Percentiles rank a stretch among this genome's conserved stretches.
These are phyloP conservation scores for Acanthurus tractus DNA, from an alignment of 2,797 vertebrate species.

Conservation along the genomic window DNA sequence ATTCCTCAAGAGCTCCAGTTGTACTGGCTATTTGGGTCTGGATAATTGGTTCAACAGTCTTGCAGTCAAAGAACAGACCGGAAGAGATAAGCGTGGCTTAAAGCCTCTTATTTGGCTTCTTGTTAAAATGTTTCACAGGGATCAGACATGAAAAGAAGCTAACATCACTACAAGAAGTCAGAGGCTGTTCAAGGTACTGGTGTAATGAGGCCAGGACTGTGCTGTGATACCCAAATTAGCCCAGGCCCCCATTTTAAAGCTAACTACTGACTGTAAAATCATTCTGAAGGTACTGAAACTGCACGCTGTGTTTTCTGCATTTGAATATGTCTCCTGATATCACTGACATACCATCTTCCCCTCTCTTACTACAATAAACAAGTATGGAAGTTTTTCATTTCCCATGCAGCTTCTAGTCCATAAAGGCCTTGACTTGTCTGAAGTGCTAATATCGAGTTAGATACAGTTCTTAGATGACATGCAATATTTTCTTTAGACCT, in stretches of 20 bases:
- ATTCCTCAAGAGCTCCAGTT: slow-evolving; percentile 32
- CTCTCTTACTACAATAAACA: not conserved
- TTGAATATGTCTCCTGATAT: not conserved
- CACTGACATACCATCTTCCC: no score
- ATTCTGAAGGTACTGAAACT: not conserved
- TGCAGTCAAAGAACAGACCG: slow-evolving; percentile 72
- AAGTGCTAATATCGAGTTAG: not conserved
- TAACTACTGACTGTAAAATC: slow-evolving; percentile 4
- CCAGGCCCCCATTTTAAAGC: slow-evolving; percentile 4
- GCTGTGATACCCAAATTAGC: slow-evolving; percentile 26
- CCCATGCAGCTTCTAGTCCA: not conserved
- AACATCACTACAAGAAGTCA: slow-evolving; percentile 12
- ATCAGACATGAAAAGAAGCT: slow-evolving; percentile 53
- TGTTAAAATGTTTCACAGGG: slow-evolving; percentile 61
- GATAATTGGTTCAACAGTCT: slow-evolving; percentile 78
- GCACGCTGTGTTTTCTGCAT: not conserved
- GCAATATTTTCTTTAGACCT: not conserved
- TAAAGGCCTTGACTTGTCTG: not conserved
- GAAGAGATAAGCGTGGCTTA: slow-evolving; percentile 77
- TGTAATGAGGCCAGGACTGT: slow-evolving; percentile 9
- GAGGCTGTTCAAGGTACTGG: slow-evolving; percentile 9
- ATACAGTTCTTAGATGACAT: not conserved
- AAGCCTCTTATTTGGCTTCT: slow-evolving; percentile 50
- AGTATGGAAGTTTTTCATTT: not conserved
- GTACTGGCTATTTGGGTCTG: slow-evolving; percentile 74